Evolutionary conservation across 2,888 invertebrate species (phyloP).

Genomic region (Eilema depressum): DNA sequence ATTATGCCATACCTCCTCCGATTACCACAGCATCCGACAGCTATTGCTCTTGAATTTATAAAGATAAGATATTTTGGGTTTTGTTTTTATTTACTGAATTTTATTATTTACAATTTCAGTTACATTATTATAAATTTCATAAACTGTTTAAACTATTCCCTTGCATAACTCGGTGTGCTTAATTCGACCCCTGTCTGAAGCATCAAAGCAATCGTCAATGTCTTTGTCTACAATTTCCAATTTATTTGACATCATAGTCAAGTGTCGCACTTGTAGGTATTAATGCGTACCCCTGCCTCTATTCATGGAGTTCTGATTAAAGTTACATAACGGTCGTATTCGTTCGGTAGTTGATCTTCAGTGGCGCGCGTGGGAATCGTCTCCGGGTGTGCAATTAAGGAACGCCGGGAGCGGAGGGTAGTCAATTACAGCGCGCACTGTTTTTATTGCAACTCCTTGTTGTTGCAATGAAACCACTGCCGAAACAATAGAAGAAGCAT

Average conservation of each 20-base stretch:
- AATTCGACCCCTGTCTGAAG: conserved; percentile 26
- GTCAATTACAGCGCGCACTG: conserved; percentile 75
- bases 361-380: conserved; percentile 78
- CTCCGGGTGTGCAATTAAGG: conserved; percentile 79
- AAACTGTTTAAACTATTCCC: not conserved
- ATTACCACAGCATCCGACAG: not conserved
- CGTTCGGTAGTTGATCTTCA: conserved; percentile 63
- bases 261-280: conserved; percentile 38
- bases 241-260: conserved; percentile 45
- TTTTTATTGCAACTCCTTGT: conserved; percentile 76
- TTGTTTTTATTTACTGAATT: not conserved
- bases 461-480: conserved; percentile 64
- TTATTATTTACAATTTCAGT: not conserved
- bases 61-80: not conserved
- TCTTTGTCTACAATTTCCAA: conserved; percentile 45
- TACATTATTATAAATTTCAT: not conserved
- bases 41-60: not conserved
- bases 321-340: conserved; percentile 65
- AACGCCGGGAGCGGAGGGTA: conserved; percentile 77
- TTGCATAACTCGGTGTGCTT: conserved; percentile 4
- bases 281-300: conserved; percentile 46
- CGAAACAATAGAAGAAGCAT: conserved; percentile 44
- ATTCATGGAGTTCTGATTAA: conserved; percentile 75
- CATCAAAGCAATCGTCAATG: conserved; percentile 18
- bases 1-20: not conserved